These are phyloP conservation scores for Morpho deidamia DNA, from an alignment of 2,888 invertebrate species.

Conservation along the genomic window DNA sequence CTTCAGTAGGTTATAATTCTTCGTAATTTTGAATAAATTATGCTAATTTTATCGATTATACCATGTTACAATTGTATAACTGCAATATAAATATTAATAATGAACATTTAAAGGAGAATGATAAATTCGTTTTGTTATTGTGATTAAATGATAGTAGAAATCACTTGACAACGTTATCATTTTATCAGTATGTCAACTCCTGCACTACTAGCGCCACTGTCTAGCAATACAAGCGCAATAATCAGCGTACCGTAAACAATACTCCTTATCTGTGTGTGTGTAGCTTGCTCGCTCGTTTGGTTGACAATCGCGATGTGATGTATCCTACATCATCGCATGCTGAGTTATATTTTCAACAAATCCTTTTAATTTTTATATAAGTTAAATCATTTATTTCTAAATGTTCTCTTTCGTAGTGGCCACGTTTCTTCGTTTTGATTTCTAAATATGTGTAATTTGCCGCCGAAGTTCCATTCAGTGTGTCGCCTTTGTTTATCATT, in stretches of 20 bases:
- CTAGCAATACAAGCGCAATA: conserved; percentile 53
- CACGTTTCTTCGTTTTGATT: conserved; percentile 72
- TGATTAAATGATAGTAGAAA: conserved; percentile 33
- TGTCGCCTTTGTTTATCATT: conserved; percentile 95
- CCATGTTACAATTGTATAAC: too few relatives aligned
- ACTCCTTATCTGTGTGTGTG: conserved; percentile 61
- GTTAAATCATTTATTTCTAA: conserved; percentile 73
- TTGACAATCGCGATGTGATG: conserved; percentile 79
- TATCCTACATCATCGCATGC: conserved; percentile 77
- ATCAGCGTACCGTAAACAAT: conserved; percentile 70
- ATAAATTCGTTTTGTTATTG: conserved; percentile 21
- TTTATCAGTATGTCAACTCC: conserved; percentile 66
- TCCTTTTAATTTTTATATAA: conserved; percentile 70
- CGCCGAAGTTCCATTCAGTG: conserved; percentile 95
- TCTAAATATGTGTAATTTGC: conserved; percentile 93
- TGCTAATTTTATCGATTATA: too few relatives aligned
- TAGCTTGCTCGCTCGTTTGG: conserved; percentile 74
- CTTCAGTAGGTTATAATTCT: too few relatives aligned
- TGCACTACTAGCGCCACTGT: conserved; percentile 46
- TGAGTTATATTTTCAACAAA: conserved; percentile 74
- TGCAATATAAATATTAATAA: too few relatives aligned
- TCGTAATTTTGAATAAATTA: too few relatives aligned
- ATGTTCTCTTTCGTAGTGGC: conserved; percentile 75
- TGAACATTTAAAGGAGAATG: too few relatives aligned
- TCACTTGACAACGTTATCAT: conserved; percentile 67